Percentiles rank a stretch among this genome's conserved stretches.
Conservation (phyloP, 2,888 invertebrate genomes). For the Dryobota labecula region DNA sequence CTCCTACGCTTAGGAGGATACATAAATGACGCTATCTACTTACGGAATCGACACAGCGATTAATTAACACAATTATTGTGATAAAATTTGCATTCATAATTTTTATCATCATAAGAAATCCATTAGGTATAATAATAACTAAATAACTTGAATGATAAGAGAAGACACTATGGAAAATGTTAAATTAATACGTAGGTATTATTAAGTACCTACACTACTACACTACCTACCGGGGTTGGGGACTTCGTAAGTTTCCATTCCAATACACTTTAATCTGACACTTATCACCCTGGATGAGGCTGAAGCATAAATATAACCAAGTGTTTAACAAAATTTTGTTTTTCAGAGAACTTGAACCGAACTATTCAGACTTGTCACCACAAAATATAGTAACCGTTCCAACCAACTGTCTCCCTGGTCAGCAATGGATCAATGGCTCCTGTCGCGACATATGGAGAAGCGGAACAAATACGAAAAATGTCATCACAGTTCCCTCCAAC, state of each 20-base stretch:
- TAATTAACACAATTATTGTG: conserved; percentile 5
- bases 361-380: conserved; percentile 14
- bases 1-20: neutral
- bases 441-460: conserved; percentile 61
- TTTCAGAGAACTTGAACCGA: conserved; percentile 26
- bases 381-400: conserved; percentile 60
- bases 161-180: conserved; percentile 27
- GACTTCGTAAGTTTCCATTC: neutral
- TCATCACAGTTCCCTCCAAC: conserved; percentile 68
- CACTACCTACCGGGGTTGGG: neutral
- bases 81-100: conserved; percentile 30
- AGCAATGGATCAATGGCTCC: conserved; percentile 60
- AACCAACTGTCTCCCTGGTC: conserved; percentile 52
- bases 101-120: conserved; percentile 20
- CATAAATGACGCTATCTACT: conserved; percentile 11
- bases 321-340: neutral
- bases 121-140: conserved; percentile 7
- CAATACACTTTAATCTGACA: neutral
- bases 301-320: neutral
- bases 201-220: neutral
- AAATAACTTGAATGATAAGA: conserved; percentile 19
- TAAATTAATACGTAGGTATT: neutral
- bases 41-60: neutral
- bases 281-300: neutral
- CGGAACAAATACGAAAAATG: conserved; percentile 45